phyloP scores from a whole-genome alignment of 2,113 vertebrate species.

The Hyla sarda region DNA sequence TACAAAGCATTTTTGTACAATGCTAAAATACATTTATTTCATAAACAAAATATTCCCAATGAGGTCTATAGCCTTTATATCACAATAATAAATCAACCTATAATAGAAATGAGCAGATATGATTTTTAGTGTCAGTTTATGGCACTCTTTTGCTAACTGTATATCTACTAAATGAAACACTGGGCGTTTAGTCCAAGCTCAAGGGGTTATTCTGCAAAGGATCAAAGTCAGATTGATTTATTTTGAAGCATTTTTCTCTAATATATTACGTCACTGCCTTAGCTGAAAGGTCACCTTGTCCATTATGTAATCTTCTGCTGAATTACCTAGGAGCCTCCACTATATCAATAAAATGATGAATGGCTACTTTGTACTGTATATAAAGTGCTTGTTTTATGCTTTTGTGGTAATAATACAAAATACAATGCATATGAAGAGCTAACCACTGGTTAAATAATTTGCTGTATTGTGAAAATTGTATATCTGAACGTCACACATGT shows the following conservation, averaged over 20 bases:
- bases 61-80: no score
- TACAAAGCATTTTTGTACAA: no score
- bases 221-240: not conserved
- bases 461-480: not conserved
- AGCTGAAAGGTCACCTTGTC: constrained; percentile 16
- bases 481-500: not conserved
- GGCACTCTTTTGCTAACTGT: not conserved
- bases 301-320: not conserved
- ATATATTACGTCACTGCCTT: constrained; percentile 17
- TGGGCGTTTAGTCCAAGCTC: not conserved
- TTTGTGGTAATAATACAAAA: not conserved
- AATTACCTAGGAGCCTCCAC: not conserved
- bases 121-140: not conserved
- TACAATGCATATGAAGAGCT: not conserved
- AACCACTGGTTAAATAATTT: not conserved
- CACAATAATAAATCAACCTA: not conserved
- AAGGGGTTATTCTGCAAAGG: not conserved
- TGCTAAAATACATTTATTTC: no score
- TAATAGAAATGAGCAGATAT: not conserved
- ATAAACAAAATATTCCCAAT: no score
- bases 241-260: not conserved
- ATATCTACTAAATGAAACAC: not conserved
- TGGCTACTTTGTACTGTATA: not conserved
- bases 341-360: constrained; percentile 23
- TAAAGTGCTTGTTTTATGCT: constrained; percentile 34